phyloP scores from a whole-genome alignment of 1,140 invertebrate genomes.

The Lethocerus indicus region DNA sequence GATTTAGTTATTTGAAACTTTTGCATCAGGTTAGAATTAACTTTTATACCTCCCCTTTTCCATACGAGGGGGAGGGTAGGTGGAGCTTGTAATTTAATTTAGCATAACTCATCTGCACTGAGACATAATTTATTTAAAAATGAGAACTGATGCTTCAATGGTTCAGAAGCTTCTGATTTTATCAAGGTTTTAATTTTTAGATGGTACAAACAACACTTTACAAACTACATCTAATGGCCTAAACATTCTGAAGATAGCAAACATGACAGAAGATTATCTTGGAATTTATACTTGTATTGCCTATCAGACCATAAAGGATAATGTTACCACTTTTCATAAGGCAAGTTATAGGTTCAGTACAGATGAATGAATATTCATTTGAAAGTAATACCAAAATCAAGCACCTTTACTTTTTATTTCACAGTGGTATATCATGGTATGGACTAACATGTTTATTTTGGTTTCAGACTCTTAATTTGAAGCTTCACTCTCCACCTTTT shows the following conservation, averaged over 20 bases:
- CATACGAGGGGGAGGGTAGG: no score
- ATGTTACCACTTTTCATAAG: background rate
- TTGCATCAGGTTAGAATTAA: no score
- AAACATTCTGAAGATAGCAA: slow-evolving; percentile 11
- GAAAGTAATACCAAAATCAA: background rate
- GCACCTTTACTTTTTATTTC: background rate
- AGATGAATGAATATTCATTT: background rate
- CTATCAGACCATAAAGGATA: slow-evolving; percentile 9
- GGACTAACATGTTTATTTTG: no score
- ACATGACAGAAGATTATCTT: slow-evolving; percentile 10
- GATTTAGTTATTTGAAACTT: no score
- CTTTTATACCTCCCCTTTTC: no score
- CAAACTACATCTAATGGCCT: slow-evolving; percentile 12
- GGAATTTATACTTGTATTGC: slow-evolving; percentile 16
- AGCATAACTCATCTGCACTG: no score
- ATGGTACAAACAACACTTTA: slow-evolving; percentile 8
- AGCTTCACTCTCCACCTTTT: slow-evolving; percentile 36
- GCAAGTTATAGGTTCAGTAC: slow-evolving; percentile 1
- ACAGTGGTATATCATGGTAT: background rate
- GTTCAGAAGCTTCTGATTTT: background rate
- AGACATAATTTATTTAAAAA: no score
- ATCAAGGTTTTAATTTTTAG: slow-evolving; percentile 1
- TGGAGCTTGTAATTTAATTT: background rate
- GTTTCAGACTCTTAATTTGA: slow-evolving; percentile 21
- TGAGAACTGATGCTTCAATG: background rate